These are phyloP conservation scores for Henricia sp. DNA, from an alignment of 53 echinoderm and acorn worm genomes.

Conservation along the genomic window DNA sequence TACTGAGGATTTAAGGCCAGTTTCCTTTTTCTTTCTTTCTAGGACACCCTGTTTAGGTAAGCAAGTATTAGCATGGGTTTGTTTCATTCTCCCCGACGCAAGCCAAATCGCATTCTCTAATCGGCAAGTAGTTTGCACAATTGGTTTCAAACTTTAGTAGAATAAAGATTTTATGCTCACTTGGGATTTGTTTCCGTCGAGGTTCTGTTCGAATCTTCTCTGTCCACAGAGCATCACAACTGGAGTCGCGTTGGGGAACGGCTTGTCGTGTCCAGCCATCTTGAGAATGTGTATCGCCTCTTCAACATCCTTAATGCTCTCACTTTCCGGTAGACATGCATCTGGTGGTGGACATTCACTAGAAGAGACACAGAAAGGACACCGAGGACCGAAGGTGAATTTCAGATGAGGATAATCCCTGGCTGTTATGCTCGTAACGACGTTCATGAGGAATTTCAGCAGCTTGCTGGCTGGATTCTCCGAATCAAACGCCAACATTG, in stretches of 20 bases:
- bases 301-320: not conserved
- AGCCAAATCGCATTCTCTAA: no score
- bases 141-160: no score
- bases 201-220: not conserved
- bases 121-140: no score
- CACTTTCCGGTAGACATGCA: no score
- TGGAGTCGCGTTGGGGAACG: constrained; percentile 16
- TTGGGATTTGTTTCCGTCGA: not conserved
- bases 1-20: no score
- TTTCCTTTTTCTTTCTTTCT: not conserved
- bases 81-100: no score
- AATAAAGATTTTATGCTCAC: not conserved
- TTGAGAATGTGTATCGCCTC: constrained; percentile 20
- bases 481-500: constrained; percentile 23
- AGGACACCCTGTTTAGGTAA: no score
- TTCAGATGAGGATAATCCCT: constrained; percentile 22
- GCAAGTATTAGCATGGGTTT: no score
- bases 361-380: constrained; percentile 20
- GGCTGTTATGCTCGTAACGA: constrained; percentile 1
- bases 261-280: constrained; percentile 24
- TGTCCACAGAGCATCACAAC: constrained; percentile 29
- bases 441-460: not conserved
- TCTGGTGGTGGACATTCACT: no score
- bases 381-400: constrained; percentile 36
- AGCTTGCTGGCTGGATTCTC: not conserved